Evolutionary conservation across 1,140 invertebrate species (phyloP), one percentile per base, ranked within the genome.

Genomic region (Chymomyza costata): DNA sequence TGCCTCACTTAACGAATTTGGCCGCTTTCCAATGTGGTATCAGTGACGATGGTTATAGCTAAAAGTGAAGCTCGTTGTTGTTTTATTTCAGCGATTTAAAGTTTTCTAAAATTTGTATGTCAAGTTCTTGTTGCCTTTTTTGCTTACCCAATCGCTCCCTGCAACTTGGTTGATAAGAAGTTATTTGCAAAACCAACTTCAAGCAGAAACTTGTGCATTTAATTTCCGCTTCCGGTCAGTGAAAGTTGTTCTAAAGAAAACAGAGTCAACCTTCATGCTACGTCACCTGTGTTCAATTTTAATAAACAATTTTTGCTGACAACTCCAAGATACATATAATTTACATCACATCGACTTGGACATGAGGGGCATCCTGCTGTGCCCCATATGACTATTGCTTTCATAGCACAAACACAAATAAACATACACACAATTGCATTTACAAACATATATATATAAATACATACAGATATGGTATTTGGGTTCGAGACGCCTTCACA

Each of bases 211-310:
- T 80, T 80, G 38, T 80, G 71, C 71, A 80, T 80, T 78, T 80
- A 60, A 78, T 80, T 78, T 78, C 71, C 71, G 73, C 57, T 78
- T 78, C 73, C 71, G 73, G 71, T 73, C 73, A 80, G 59, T 61
- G 67, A 73, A 78, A 80, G 67, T 68, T 67, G 14, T 10, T 45
- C 40, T 30, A 76, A 71, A 66, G 66, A 71, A 76, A 78, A 41
- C 66, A 78, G 38, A 45, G 49, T 15, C 25, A 46, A n/a, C n/a
- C n/a, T n/a, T n/a, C n/a, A n/a, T n/a, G n/a, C n/a, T n/a, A n/a
- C n/a, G n/a, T 13, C 45, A 51, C 14, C 14, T 49, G 38, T n/a
- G n/a, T n/a, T n/a, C n/a, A n/a, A n/a, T n/a, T n/a, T n/a, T n/a
- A n/a, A n/a, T n/a, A n/a, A n/a, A n/a, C n/a, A n/a, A n/a, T n/a